Percentiles rank a stretch among this genome's conserved stretches.
Evolutionary conservation across 1,140 invertebrate species (phyloP).

Genomic region (Bilobella aurantiaca): DNA sequence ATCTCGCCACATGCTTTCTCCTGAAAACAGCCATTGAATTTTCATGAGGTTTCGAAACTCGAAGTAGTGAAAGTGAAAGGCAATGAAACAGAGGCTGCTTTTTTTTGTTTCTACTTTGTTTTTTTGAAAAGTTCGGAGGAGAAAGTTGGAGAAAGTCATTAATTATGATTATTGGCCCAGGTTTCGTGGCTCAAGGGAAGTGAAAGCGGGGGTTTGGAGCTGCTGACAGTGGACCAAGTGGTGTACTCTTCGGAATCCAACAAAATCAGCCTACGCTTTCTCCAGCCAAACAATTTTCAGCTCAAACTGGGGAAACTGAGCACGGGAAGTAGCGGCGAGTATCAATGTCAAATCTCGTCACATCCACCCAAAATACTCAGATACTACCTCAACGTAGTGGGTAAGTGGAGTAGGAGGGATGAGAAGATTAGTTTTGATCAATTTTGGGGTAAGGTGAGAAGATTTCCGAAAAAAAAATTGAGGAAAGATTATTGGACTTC

Average conservation of each 20-base stretch:
- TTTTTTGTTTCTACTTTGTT: no score
- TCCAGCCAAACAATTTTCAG: conserved; percentile 65
- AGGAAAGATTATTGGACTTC: not conserved
- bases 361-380: conserved; percentile 62
- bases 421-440: not conserved
- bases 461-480: no score
- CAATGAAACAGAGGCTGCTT: no score
- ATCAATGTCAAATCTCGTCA: conserved; percentile 68
- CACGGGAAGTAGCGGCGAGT: conserved; percentile 60
- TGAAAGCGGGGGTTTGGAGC: conserved; percentile 22
- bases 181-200: conserved; percentile 34
- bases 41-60: no score
- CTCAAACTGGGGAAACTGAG: conserved; percentile 44
- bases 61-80: no score
- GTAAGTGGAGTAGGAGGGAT: conserved; percentile 39
- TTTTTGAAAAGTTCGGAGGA: no score
- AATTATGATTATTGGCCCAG: no score
- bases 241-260: conserved; percentile 65
- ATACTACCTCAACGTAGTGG: conserved; percentile 60
- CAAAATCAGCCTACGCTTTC: conserved; percentile 59
- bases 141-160: no score
- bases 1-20: no score
- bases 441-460: no score
- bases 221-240: conserved; percentile 47
- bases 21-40: no score